A percentile compares a stretch with the other conserved stretches of the same genome.
These are phyloP conservation scores for Gavialis gangeticus DNA, from an alignment of 2,113 vertebrate species.

Conservation along the genomic window DNA sequence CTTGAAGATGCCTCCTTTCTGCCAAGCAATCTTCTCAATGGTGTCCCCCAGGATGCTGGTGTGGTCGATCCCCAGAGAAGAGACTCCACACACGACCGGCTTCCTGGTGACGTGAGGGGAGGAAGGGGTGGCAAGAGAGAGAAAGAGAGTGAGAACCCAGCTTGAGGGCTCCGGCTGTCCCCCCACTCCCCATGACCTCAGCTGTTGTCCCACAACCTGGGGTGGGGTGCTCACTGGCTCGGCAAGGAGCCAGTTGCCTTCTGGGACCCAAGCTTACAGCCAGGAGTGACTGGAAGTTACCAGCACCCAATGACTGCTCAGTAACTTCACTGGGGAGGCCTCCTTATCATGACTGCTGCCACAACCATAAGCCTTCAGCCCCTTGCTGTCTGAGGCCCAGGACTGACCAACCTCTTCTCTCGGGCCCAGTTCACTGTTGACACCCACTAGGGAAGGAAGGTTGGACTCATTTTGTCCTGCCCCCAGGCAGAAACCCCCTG, in stretches of 20 bases:
- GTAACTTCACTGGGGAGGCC: not conserved
- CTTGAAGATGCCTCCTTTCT: slow-evolving; percentile 99
- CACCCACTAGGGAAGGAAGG: not conserved
- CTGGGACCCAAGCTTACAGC: not conserved
- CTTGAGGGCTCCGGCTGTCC: not conserved
- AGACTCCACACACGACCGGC: slow-evolving; percentile 93
- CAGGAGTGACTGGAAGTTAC: not conserved
- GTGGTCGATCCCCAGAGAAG: slow-evolving; percentile 94
- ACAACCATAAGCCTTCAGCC: not conserved
- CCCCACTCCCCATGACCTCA: not conserved
- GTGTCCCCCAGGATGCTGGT: slow-evolving; percentile 94
- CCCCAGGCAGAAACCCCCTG: not conserved
- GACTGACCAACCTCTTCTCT: not conserved
- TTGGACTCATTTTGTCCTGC: too few relatives aligned
- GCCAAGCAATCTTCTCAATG: slow-evolving; percentile 96
- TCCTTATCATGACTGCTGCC: not conserved
- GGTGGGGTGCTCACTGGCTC: not conserved
- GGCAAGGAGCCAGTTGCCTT: not conserved
- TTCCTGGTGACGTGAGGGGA: slow-evolving; percentile 72
- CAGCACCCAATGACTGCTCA: not conserved
- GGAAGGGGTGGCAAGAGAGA: not conserved
- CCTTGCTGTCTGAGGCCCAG: not conserved
- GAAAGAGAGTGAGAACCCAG: not conserved
- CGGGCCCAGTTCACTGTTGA: not conserved
- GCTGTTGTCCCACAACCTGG: not conserved